Evolutionary conservation across 2,888 invertebrate species (phyloP).

Genomic region (Eristalis tenax): DNA sequence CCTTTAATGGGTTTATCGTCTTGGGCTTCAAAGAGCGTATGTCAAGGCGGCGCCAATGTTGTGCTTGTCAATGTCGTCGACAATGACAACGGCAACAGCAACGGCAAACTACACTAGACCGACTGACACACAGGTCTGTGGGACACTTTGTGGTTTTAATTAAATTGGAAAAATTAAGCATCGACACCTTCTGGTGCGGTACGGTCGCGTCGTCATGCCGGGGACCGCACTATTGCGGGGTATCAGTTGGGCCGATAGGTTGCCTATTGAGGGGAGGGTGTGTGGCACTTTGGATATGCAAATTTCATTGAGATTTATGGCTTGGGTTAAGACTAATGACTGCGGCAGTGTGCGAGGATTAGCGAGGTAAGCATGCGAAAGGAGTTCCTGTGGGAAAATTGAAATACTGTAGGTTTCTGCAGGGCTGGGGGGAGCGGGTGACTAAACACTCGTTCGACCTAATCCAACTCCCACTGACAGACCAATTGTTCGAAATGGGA

Average conservation of each 20-base stretch:
- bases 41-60: slow-evolving; percentile 32
- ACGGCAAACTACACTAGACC: slow-evolving; percentile 54
- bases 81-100: not conserved
- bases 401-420: not conserved
- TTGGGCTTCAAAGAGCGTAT: slow-evolving; percentile 29
- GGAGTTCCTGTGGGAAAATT: not conserved
- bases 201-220: not conserved
- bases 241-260: slow-evolving; percentile 27
- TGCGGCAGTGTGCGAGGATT: slow-evolving; percentile 17
- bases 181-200: slow-evolving; percentile 47
- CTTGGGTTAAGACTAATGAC: slow-evolving; percentile 34
- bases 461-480: not conserved
- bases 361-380: not conserved
- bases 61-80: not conserved
- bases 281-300: slow-evolving; percentile 27
- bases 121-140: slow-evolving; percentile 51
- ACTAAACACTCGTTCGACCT: not conserved
- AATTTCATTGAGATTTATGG: slow-evolving; percentile 56
- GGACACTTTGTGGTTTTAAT: slow-evolving; percentile 71
- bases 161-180: slow-evolving; percentile 71
- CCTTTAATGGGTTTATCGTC: slow-evolving; percentile 63
- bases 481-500: not conserved
- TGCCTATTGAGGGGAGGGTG: not conserved
- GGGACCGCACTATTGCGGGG: slow-evolving; percentile 45
- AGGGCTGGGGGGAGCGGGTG: not conserved